Evolutionary conservation across 2,888 invertebrate genomes (phyloP), one percentile per base, ranked within the genome.

Genomic region (Melangyna quadrimaculata): DNA sequence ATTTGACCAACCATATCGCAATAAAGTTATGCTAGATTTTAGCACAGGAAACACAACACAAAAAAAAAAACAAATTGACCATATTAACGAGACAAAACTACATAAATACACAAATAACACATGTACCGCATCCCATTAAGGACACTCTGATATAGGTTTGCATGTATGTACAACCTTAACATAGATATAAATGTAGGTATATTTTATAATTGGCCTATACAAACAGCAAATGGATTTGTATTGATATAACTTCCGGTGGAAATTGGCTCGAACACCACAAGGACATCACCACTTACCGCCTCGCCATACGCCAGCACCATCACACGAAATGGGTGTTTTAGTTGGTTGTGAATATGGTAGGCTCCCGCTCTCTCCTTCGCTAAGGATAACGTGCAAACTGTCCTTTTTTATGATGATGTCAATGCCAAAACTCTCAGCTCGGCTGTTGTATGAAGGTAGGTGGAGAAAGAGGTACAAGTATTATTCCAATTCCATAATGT

Each of bases 261-360:
- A 80, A 74, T 80, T 80, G 74, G 74, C 74, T 45, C 40, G 27
- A 51, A 67, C 51, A 51, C 22, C 67, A 67, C 67, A 67, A 67
- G 67, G 51, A 48, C 61, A 40, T 17, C 61, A 61, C 24, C 37
- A 37, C n/a, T n/a, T n/a, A n/a, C n/a, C n/a, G n/a, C n/a, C n/a
- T 14, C 55, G 4, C 17, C 10, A 10, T 17, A 7, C 55, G 4
- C 17, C 10, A 10, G 10, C 17, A 10, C 17, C 12, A 19, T 57
- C 12, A 19, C 12, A 10, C 29, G 19, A 57, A 57, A 35, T 40
- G 61, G 61, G 19, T 43, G 40, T 43, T 12, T n/a, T n/a, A n/a
- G n/a, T n/a, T 2, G 17, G 19, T 19, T 8, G 55, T 29, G 32
- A 9, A 48, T 51, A 37, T 48, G 48, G 14, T 27, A 22, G 10